Base-by-base conservation (phyloP, 1,140 invertebrate species). In the Metaphire vulgaris region DNA sequence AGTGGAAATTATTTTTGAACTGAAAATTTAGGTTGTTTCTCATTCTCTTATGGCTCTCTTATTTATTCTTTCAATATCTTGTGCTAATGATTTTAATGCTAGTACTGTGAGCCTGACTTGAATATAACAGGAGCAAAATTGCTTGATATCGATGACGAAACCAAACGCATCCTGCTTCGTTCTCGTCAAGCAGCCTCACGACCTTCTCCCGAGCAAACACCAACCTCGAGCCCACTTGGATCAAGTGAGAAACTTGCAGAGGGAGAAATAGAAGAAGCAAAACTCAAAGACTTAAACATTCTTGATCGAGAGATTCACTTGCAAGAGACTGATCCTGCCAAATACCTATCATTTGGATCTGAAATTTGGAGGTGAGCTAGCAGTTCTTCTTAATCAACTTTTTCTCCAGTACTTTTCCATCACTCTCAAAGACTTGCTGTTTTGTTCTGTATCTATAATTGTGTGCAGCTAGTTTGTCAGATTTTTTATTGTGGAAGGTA, bases 161-260 rank as follows among this genome's bases (percentile, higher is more conserved):
- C 78, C 12, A 77, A 71, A 76, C 32, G 68, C 33, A 77, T 79
- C 29, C 69, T 79, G 28, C 68, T 77, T 2, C 33, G 78, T 26
- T 79, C 78, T n/a, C 72, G 74, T 33, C 69, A 77, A 29, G 74
- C 79, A 21, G 79, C 79, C 29, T 34, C 65, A n/a, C 64, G 73
- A 30, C 77, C 77, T 15, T 78, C 77, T 30, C 77, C 77, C 34
- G 77, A 78, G n/a, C 65, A 76, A 33, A 74, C 30, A n/a, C 76
- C 76, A 16, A 26, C 41, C n/a, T 33, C 75, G 6, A 56, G 70
- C 33, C 65, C 75, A 56, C 41, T 56, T 30, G 75, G 69, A 26
- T 72, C 69, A 1, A 72, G n/a, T 21, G 75, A 76, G 68, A 34
- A 75, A 30, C 64, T 75, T 28, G n/a, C 74, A 1, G 33, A 33